Base-by-base conservation (phyloP, 2,888 invertebrate species). In the Xylophagus ater region DNA sequence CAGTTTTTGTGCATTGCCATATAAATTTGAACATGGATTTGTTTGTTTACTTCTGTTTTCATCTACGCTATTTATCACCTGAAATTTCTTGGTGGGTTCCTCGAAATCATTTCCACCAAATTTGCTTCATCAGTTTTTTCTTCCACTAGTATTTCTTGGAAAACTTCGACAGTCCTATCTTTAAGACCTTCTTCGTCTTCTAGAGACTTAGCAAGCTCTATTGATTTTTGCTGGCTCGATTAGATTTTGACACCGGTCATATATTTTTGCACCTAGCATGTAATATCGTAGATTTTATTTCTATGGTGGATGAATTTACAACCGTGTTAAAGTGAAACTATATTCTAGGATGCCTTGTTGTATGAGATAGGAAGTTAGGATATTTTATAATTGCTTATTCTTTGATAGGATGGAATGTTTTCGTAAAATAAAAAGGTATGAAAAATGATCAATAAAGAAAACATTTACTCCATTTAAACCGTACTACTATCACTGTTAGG, bases 341-440 rank as follows among this genome's bases (percentile, higher is more conserved):
- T 33, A 14, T 15, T 33, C 20, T 33, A 33, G 19, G 17, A 61
- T 62, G 47, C 61, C 58, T n/a, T n/a, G n/a, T n/a, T n/a, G n/a
- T n/a, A n/a, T n/a, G n/a, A n/a, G n/a, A n/a, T n/a, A n/a, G n/a
- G n/a, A n/a, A n/a, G n/a, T n/a, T n/a, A n/a, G n/a, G n/a, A n/a
- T n/a, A n/a, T n/a, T n/a, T n/a, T n/a, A n/a, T n/a, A n/a, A n/a
- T n/a, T n/a, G n/a, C n/a, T n/a, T n/a, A n/a, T n/a, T n/a, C n/a
- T n/a, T n/a, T n/a, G n/a, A n/a, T n/a, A n/a, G n/a, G n/a, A n/a
- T n/a, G n/a, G n/a, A n/a, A n/a, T n/a, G n/a, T n/a, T n/a, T n/a
- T n/a, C n/a, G n/a, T n/a, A n/a, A n/a, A n/a, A n/a, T n/a, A n/a
- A n/a, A n/a, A n/a, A n/a, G n/a, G n/a, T n/a, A n/a, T n/a, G n/a